Evolutionary conservation across 2,113 vertebrate genomes (phyloP).

Genomic region (Gobio gobio): DNA sequence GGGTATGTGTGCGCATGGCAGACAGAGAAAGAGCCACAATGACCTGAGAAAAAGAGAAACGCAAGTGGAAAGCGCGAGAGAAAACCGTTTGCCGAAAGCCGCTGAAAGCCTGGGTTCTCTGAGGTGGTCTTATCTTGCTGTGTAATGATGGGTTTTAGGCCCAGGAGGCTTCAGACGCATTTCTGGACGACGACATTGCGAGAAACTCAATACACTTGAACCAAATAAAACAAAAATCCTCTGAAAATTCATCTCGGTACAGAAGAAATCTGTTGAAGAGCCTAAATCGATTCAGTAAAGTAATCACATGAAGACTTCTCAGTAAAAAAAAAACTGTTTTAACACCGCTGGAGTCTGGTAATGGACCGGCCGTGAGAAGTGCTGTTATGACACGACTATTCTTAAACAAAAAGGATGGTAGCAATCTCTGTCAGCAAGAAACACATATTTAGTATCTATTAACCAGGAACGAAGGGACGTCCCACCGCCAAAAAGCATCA

Average conservation of each 20-base stretch:
- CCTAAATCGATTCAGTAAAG: constrained; percentile 10
- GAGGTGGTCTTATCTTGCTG: constrained; percentile 17
- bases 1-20: neutral
- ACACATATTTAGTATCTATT: constrained; percentile 71
- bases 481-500: constrained; percentile 64
- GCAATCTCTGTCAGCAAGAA: constrained; percentile 60
- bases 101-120: constrained; percentile 17
- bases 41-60: constrained; percentile 13
- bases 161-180: neutral
- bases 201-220: constrained; percentile 22
- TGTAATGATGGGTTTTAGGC: constrained; percentile 24
- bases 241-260: neutral
- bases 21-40: neutral
- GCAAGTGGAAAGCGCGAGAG: neutral
- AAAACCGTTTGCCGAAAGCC: neutral
- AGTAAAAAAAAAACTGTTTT: neutral
- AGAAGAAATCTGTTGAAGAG: neutral
- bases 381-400: constrained; percentile 21
- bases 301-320: neutral
- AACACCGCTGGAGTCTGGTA: constrained; percentile 1
- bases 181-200: neutral
- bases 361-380: neutral
- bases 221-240: neutral
- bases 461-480: constrained; percentile 52
- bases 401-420: constrained; percentile 49